These are phyloP conservation scores for Drosophila dunni DNA, from an alignment of 1,140 invertebrate species.

Conservation along the genomic window DNA sequence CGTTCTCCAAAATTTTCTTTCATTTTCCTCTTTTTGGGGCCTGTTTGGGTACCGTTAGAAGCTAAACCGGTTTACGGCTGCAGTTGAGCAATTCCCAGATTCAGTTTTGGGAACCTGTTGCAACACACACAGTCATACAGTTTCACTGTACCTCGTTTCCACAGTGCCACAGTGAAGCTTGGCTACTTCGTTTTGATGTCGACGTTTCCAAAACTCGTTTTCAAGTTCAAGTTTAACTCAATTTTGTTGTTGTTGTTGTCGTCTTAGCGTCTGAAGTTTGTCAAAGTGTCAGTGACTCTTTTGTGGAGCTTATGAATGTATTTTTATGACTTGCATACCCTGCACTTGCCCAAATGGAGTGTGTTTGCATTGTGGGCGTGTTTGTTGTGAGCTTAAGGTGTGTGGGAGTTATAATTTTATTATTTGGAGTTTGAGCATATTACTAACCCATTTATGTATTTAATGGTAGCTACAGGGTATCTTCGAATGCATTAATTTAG, in stretches of 20 bases:
- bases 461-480: too few relatives aligned
- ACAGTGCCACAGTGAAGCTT: slow-evolving; percentile 15
- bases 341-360: background rate
- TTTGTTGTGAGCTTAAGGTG: background rate
- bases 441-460: too few relatives aligned
- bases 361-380: background rate
- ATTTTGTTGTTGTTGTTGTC: slow-evolving; percentile 20
- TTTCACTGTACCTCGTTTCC: background rate
- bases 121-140: slow-evolving; percentile 36
- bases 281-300: slow-evolving; percentile 79
- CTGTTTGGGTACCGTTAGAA: slow-evolving; percentile 41
- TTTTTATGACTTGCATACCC: slow-evolving; percentile 37
- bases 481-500: too few relatives aligned
- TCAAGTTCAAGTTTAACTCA: slow-evolving; percentile 81
- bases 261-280: slow-evolving; percentile 34
- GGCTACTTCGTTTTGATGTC: slow-evolving; percentile 31
- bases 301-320: slow-evolving; percentile 54
- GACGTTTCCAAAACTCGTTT: slow-evolving; percentile 68
- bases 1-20: background rate
- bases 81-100: slow-evolving; percentile 33
- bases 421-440: too few relatives aligned
- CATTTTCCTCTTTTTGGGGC: slow-evolving; percentile 23
- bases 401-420: too few relatives aligned
- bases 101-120: slow-evolving; percentile 57
- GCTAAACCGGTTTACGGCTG: slow-evolving; percentile 41